phyloP scores from a whole-genome alignment of 1,140 invertebrate species.

The Heliconius congener region DNA sequence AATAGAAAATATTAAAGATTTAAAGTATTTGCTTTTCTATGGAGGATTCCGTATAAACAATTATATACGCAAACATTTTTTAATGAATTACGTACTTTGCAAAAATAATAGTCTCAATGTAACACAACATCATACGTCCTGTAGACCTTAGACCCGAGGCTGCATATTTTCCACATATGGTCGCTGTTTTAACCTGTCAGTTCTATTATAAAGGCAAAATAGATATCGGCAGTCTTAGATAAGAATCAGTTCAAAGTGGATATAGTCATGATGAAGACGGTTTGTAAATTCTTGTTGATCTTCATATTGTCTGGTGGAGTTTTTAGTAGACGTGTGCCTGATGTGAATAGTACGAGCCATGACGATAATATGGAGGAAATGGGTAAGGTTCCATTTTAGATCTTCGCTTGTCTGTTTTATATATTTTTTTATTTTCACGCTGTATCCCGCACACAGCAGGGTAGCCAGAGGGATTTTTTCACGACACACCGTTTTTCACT shows the following conservation, averaged over 20 bases:
- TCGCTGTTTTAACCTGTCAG: slow-evolving; percentile 46
- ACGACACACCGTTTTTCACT: no score
- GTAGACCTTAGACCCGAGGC: slow-evolving; percentile 59
- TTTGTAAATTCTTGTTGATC: slow-evolving; percentile 43
- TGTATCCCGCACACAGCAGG: no score
- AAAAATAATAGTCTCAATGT: slow-evolving; percentile 15
- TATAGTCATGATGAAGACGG: slow-evolving; percentile 46
- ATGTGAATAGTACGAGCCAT: slow-evolving; percentile 38
- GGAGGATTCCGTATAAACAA: not conserved
- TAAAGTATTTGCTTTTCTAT: not conserved
- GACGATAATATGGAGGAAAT: slow-evolving; percentile 45
- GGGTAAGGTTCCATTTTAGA: slow-evolving; percentile 30
- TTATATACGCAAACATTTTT: not conserved
- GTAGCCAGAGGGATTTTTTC: no score
- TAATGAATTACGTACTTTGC: not conserved
- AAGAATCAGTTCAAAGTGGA: slow-evolving; percentile 45
- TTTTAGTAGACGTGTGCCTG: slow-evolving; percentile 35
- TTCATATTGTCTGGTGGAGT: slow-evolving; percentile 29
- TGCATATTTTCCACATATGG: slow-evolving; percentile 63
- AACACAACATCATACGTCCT: slow-evolving; percentile 40
- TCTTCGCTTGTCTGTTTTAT: not conserved
- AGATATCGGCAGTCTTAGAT: slow-evolving; percentile 52
- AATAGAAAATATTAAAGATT: no score
- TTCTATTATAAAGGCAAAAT: slow-evolving; percentile 67
- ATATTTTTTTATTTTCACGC: no score